Conservation (phyloP, 2,888 invertebrate species). For the Xiphydria camelus region DNA sequence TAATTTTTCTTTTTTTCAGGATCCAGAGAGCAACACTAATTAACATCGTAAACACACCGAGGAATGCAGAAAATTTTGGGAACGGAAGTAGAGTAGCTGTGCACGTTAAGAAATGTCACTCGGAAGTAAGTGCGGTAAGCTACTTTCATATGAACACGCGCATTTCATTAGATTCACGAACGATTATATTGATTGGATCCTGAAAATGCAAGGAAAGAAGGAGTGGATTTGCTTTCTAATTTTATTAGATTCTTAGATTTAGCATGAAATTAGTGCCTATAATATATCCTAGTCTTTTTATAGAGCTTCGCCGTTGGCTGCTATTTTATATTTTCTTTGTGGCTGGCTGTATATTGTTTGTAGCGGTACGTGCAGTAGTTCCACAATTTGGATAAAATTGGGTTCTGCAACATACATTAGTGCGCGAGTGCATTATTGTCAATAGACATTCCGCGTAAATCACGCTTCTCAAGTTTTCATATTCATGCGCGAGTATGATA, state of each 20-base stretch:
- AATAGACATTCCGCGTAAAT: too few relatives aligned
- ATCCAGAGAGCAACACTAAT: too few relatives aligned
- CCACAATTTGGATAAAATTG: constrained; percentile 81
- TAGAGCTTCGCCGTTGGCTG: constrained; percentile 54
- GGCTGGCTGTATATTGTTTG: constrained; percentile 77
- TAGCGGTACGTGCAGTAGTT: constrained; percentile 84
- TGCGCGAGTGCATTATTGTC: too few relatives aligned
- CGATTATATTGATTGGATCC: background rate
- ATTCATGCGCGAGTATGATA: too few relatives aligned
- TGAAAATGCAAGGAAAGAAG: constrained; percentile 14
- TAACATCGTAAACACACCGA: too few relatives aligned
- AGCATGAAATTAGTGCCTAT: constrained; percentile 43
- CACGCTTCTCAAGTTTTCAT: too few relatives aligned
- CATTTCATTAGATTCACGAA: too few relatives aligned
- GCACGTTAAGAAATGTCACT: too few relatives aligned
- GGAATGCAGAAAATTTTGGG: too few relatives aligned
- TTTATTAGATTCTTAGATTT: constrained; percentile 36
- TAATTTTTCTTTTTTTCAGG: background rate
- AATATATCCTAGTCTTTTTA: constrained; percentile 42
- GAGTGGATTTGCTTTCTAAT: constrained; percentile 20
- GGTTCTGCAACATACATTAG: constrained; percentile 71
- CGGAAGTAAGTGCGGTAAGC: too few relatives aligned
- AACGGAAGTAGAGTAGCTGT: too few relatives aligned
- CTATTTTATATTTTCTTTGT: constrained; percentile 56
- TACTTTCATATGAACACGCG: too few relatives aligned